Base-by-base conservation (phyloP, 2,888 invertebrate species). In the Harpalus rufipes region DNA sequence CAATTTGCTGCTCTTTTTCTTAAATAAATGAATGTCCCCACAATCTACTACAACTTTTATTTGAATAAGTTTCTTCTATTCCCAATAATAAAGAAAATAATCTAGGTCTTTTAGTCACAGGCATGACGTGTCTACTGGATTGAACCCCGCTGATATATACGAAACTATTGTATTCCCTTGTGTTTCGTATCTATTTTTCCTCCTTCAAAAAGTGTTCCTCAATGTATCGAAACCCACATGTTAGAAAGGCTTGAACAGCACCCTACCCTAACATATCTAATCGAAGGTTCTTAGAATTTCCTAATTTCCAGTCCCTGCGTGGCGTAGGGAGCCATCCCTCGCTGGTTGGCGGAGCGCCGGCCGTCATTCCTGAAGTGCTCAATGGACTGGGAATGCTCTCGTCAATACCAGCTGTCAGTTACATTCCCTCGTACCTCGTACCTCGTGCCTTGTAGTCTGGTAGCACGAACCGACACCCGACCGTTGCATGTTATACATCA, bases 341-440 rank as follows among this genome's bases (percentile, higher is more conserved):
- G 14, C 7, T 41, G 44, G 72, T 14, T 41, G 44, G 72, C n/a
- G 72, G 56, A 21, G 59, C 39, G 39, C 83, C 39, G 68, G 72
- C 59, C 76, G 76, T 84, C 80, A 61, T 80, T 80, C 80, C 80
- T 80, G 76, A 76, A 74, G 63, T 84, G 84, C 84, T 78, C 84
- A 84, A 84, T 84, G 78, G 84, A 76, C 84, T 84, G 84, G 63
- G 84, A 84, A 84, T 84, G 84, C 78, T 84, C 65, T 81, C 85
- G 85, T 85, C 85, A 85, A 85, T 85, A 85, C 80, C 68, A 65
- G 72, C 85, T 85, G 85, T 85, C 85, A 85, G 85, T 58, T 68
- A 79, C 85, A 85, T 63, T 61, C 80, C 18, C 80, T 80, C 78
- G 51, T 21, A 74, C 18, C 80, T 80, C 78, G 51, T 21, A 74